phyloP scores from a whole-genome alignment of 2,888 invertebrate species.

The Metalampra italica region DNA sequence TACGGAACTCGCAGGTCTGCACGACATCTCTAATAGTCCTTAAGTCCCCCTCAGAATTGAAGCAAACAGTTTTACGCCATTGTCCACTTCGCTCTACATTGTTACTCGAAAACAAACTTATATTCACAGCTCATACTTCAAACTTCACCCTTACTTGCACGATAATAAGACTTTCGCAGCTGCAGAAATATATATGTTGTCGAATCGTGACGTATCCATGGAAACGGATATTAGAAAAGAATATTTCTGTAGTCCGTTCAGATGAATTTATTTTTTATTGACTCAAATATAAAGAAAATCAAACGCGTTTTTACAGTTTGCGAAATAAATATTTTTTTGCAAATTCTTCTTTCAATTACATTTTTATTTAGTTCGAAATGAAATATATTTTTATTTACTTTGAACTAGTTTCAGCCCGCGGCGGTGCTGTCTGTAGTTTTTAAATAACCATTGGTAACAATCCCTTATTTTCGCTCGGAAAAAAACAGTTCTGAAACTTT shows the following conservation, averaged over 20 bases:
- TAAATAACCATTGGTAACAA: no score
- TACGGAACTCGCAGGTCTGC: conserved; percentile 52
- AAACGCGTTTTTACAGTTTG: background rate
- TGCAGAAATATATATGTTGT: conserved; percentile 22
- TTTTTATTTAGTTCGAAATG: no score
- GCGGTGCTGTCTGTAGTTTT: no score
- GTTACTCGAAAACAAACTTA: conserved; percentile 42
- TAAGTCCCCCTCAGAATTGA: conserved; percentile 59
- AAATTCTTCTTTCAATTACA: no score
- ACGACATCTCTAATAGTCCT: conserved; percentile 72
- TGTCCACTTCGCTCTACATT: conserved; percentile 64
- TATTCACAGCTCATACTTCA: conserved; percentile 9
- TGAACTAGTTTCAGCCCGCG: no score
- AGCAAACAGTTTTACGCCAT: conserved; percentile 70
- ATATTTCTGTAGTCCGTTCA: conserved; percentile 25
- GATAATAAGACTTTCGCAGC: background rate
- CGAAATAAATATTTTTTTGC: conserved; percentile 1
- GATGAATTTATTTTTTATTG: conserved; percentile 17
- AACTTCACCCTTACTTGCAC: conserved; percentile 19
- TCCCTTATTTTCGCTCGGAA: no score
- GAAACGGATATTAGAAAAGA: conserved; percentile 45
- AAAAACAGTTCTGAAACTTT: no score
- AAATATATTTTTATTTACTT: no score
- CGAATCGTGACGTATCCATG: conserved; percentile 64
- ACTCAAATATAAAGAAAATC: conserved; percentile 5